Percentiles rank a stretch among this genome's conserved stretches.
Evolutionary conservation across 2,888 invertebrate species (phyloP).

Genomic region (Cephus sareptanus): DNA sequence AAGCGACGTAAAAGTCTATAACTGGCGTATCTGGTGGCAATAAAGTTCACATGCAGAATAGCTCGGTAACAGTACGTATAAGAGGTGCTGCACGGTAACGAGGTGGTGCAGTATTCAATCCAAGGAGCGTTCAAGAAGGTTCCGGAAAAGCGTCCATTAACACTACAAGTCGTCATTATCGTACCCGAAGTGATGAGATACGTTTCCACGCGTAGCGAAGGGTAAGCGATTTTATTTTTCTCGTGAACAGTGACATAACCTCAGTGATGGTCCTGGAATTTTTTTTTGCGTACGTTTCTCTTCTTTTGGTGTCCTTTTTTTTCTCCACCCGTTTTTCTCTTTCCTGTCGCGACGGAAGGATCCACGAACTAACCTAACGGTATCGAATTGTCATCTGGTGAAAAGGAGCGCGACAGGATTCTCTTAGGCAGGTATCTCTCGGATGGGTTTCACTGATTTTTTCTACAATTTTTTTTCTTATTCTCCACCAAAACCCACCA

Average conservation of each 20-base stretch:
- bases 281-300: background rate
- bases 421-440: constrained; percentile 26
- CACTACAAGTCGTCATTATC: background rate
- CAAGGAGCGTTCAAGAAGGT: background rate
- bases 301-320: background rate
- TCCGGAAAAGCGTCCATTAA: background rate
- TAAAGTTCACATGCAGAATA: constrained; percentile 46
- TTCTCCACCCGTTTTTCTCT: constrained; percentile 11
- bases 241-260: background rate
- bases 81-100: constrained; percentile 41
- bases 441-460: constrained; percentile 18
- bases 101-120: constrained; percentile 38
- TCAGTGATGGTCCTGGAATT: background rate
- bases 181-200: background rate
- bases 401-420: constrained; percentile 22
- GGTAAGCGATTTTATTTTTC: background rate
- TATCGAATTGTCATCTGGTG: background rate
- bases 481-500: constrained; percentile 44
- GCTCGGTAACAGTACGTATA: constrained; percentile 43
- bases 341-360: constrained; percentile 16
- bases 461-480: constrained; percentile 52
- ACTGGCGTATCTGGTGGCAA: constrained; percentile 47
- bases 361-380: background rate
- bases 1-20: constrained; percentile 49
- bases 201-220: background rate